Evolutionary conservation across 30 jellyfish, hydroid and myxozoan genomes (phyloP).

Genomic region (Aurelia aurita complex sp. Pacific): DNA sequence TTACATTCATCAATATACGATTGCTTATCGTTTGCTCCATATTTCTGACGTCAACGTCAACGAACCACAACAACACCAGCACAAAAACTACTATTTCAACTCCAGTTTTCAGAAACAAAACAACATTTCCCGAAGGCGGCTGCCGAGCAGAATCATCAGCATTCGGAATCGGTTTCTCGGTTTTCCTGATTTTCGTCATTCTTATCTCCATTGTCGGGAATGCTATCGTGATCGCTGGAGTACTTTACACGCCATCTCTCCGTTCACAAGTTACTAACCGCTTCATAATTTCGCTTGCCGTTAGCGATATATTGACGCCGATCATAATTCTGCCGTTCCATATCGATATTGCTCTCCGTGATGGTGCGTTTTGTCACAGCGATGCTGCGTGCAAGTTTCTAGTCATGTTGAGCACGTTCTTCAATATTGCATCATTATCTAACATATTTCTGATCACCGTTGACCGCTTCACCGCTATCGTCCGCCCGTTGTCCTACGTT

Average conservation of each 20-base stretch:
- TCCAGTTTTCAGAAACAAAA: background rate
- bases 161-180: constrained; percentile 33
- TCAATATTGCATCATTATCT: constrained; percentile 64
- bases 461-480: constrained; percentile 75
- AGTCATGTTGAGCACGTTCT: constrained; percentile 22
- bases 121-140: background rate
- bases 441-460: constrained; percentile 72
- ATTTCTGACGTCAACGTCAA: no score
- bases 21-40: no score
- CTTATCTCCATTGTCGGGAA: constrained; percentile 72
- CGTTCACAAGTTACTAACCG: constrained; percentile 51
- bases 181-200: constrained; percentile 32
- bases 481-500: constrained; percentile 56
- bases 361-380: constrained; percentile 56
- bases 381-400: constrained; percentile 54
- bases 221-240: constrained; percentile 63
- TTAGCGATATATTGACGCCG: constrained; percentile 59
- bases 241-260: constrained; percentile 37
- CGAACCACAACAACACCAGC: no score
- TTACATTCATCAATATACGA: no score
- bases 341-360: constrained; percentile 20
- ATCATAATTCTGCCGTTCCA: constrained; percentile 55
- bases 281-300: constrained; percentile 76
- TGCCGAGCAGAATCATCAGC: constrained; percentile 27
- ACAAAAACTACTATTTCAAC: background rate